Conservation (phyloP, 2,797 vertebrate species). For the Crenuchus spilurus region DNA sequence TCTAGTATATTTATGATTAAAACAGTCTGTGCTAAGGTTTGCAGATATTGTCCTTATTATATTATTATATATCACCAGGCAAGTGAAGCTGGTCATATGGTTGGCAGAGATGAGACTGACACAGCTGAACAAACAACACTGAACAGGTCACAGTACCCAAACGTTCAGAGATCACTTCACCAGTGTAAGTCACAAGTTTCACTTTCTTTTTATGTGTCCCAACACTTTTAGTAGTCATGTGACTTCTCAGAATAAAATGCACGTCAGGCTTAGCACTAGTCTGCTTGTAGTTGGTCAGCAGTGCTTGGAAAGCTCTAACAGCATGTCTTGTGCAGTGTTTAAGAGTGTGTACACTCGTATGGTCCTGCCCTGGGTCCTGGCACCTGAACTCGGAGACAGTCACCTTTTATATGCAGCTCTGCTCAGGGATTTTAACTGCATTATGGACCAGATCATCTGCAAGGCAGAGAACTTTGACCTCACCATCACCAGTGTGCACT, state of each 20-base stretch:
- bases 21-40: too few relatives aligned
- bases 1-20: too few relatives aligned
- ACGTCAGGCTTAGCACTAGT: background rate
- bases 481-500: constrained; percentile 67
- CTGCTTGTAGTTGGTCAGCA: background rate
- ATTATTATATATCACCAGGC: constrained; percentile 63
- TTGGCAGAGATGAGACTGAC: constrained; percentile 47
- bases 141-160: constrained; percentile 56
- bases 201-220: background rate
- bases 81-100: background rate
- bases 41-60: too few relatives aligned
- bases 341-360: constrained; percentile 74
- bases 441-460: constrained; percentile 69
- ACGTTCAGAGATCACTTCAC: constrained; percentile 72
- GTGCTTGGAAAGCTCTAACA: background rate
- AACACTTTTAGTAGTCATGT: too few relatives aligned
- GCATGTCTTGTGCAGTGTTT: constrained; percentile 73
- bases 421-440: constrained; percentile 68
- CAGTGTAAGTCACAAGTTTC: constrained; percentile 63
- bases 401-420: constrained; percentile 76
- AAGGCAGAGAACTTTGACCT: constrained; percentile 69
- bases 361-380: constrained; percentile 74
- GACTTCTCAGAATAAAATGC: background rate
- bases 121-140: constrained; percentile 18
- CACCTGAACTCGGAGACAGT: constrained; percentile 62